These are phyloP conservation scores for Meteorus cinctellus DNA, from an alignment of 2,888 invertebrate genomes.

Conservation along the genomic window DNA sequence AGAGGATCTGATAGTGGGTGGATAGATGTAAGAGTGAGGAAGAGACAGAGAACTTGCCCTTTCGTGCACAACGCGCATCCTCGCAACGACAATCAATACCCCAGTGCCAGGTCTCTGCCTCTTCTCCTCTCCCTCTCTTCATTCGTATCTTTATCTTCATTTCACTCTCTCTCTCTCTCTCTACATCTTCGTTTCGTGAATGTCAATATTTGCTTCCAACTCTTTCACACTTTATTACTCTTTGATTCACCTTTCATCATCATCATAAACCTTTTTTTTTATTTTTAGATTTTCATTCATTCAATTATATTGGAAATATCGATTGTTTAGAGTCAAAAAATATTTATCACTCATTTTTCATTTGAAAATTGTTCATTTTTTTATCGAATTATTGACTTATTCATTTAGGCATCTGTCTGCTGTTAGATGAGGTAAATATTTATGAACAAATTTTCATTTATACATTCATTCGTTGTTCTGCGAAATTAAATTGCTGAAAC, in stretches of 20 bases:
- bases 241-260: constrained; percentile 26
- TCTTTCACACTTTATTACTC: constrained; percentile 24
- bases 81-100: constrained; percentile 70
- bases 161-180: constrained; percentile 20
- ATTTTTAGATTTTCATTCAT: constrained; percentile 32
- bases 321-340: too few species aligned
- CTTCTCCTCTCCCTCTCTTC: background rate
- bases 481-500: too few species aligned
- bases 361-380: too few species aligned
- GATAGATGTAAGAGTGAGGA: constrained; percentile 37
- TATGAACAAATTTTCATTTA: too few species aligned
- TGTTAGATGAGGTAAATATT: too few species aligned
- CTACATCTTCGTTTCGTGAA: constrained; percentile 35
- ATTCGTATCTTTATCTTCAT: constrained; percentile 29
- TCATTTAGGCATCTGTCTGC: too few species aligned
- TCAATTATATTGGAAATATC: background rate
- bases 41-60: constrained; percentile 39
- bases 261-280: constrained; percentile 26
- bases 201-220: constrained; percentile 43
- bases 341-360: too few species aligned
- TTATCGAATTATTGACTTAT: too few species aligned
- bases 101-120: constrained; percentile 55
- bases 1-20: background rate
- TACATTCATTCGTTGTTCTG: too few species aligned
- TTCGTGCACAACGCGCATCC: constrained; percentile 58